A percentile compares a stretch with the other conserved stretches of the same genome.
phyloP scores from a whole-genome alignment of 2,797 vertebrate species.

The Bradypus variegatus region DNA sequence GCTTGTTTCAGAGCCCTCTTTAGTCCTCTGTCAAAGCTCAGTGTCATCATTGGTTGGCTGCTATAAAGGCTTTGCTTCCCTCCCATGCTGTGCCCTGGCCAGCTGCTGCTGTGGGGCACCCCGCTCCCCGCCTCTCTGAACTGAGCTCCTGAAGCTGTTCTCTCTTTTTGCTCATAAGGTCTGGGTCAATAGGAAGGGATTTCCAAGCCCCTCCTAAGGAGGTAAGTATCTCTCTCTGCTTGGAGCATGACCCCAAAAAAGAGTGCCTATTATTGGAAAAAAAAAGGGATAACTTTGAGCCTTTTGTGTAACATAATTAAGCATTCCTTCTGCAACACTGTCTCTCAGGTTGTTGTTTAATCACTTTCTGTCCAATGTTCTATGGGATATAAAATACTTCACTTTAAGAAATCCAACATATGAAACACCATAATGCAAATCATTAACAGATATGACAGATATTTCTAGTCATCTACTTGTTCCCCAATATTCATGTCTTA shows the following conservation, averaged over 20 bases:
- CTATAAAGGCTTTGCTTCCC: background rate
- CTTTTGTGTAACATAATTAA: background rate
- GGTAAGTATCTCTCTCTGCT: background rate
- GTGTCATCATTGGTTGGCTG: rapidly evolving
- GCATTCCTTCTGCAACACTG: background rate
- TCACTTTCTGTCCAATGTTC: background rate
- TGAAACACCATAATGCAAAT: background rate
- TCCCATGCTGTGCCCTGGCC: background rate
- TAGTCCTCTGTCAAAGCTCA: background rate
- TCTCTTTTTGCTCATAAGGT: background rate
- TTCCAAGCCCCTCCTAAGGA: background rate
- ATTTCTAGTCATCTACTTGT: background rate
- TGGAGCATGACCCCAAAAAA: background rate
- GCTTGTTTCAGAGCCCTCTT: background rate
- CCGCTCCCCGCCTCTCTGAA: background rate
- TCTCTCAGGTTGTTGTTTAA: background rate
- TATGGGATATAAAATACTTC: background rate
- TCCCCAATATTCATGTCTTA: background rate
- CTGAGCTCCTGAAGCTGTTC: background rate
- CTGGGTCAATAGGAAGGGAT: background rate
- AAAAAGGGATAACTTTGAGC: background rate
- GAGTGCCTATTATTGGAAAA: background rate
- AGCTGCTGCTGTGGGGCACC: background rate
- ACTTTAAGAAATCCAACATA: background rate
- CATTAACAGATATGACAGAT: background rate